Evolutionary conservation across 2,113 vertebrate species (phyloP), one percentile per base, ranked within the genome.

Genomic region (Aspiorhynchus laticeps): DNA sequence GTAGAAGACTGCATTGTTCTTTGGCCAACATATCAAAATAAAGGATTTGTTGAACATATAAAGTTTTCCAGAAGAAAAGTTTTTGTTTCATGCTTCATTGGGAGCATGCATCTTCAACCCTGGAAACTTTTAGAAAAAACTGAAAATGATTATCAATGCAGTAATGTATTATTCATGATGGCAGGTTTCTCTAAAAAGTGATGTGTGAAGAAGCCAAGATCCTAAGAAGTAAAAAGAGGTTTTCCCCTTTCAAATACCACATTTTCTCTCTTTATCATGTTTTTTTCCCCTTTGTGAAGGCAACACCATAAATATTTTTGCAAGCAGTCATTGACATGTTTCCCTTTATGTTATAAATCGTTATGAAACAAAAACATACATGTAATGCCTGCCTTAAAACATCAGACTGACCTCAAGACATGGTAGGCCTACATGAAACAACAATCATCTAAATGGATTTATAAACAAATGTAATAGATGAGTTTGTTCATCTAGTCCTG

Each of bases 101-200:
- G 19, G 33, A 73, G 19, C 73, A 80, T 31, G 41, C 7, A 41
- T 43, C 46, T 65, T 26, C 26, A 73, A 71, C 12, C 71, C 36
- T 84, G 43, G 6, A 78, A 46, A 78, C 75, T 38, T 67, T 28
- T 28, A 67, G 26, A 67, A 31, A 67, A 67, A 7, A 7, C 28
- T 15, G 28, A 67, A 67, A 26, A 61, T 61, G 38, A 59, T 77
- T 75, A 51, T 48, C 65, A 67, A 73, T 80, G 51, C 76, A 85
- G n/a, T 84, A 12, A 76, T 77, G 71, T 83, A 83, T 87, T 86
- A 79, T 87, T 87, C 80, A 84, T 86, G 63, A 51, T 31, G 14
- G 24, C n/a, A 73, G 31, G 24, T 56, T 51, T 33, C 79, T 76
- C 28, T n/a, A 48, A 79, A 73, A 78, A 46, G 80, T 76, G 43